Evolutionary conservation across 2,797 vertebrate genomes (phyloP), one percentile per base, ranked within the genome.

Genomic region (Sarcoramphus papa): DNA sequence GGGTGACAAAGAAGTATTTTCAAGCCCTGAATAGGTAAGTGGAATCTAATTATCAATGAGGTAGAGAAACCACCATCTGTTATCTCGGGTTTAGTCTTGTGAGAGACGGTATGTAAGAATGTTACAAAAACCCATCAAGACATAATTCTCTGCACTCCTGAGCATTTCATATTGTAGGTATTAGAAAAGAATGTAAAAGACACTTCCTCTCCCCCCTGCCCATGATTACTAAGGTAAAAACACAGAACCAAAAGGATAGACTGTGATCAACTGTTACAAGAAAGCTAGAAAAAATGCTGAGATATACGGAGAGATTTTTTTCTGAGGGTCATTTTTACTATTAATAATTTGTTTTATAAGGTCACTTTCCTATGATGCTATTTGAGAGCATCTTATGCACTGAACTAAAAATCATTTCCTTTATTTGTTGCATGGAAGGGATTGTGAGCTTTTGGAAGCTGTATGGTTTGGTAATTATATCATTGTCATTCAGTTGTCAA

Each of bases 381-480:
- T 77, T 85, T 94, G 67, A 91, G 16, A 94, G 51, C n/a, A 43
- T 45, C 35, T 67, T 68, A 67, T 70, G 51, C n/a, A 72, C 24
- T 3, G 48, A 95, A 81, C 47, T 92, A 94, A 96, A 96, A 92
- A 79, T 78, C 8, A 92, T 87, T 72, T 45, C 63, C 73, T 94
- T 76, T 96, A 45, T 68, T 89, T 92, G 27, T 68, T 89, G 23
- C 28, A 17, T 37, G 60, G 78, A 85, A 84, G n/a, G 21, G 64
- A 70, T 50, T 72, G n/a, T 59, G 65, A 96, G 41, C n/a, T 93
- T 93, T 97, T 95, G 77, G 53, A 97, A 97, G 28, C 40, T 84
- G 30, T 74, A 60, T 57, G 57, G 19, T 70, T 97, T 94, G 60
- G 59, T 97, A 96, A 97, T 97, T 94, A 70, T 63, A 92, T 92